Base-by-base conservation (phyloP, 2,113 vertebrate species). In the Salvator merianae region DNA sequence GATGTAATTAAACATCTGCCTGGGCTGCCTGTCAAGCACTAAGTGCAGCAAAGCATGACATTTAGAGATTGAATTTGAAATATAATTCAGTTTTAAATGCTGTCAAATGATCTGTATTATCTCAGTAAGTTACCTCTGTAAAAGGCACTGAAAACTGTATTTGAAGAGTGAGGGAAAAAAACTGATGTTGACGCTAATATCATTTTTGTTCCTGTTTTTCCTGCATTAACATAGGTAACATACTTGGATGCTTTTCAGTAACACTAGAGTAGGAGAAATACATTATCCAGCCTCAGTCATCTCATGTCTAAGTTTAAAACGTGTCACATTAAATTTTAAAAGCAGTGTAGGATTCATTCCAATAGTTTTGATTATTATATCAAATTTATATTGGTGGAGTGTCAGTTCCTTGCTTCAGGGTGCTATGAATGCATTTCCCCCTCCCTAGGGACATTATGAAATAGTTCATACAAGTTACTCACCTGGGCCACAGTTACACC, bases 1-100 rank as follows among this genome's bases (percentile, higher is more conserved):
- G 69, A 43, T 74, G 53, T 82, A 73, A 82, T 82, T 63, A 74
- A 82, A 82, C 55, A 82, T 73, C 55, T 74, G 30, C 34, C 30
- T 47, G 22, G 75, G n/a, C 43, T 71, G 47, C 20, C 40, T 76
- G 40, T 83, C 72, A 66, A 65, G n/a, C 40, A 69, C 20, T 32
- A 43, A 84, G 70, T 59, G 75, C 66, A 43, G 34, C 50, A 84
- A 84, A 43, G 20, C 36, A 38, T 40, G 66, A 84, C 38, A 77
- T 77, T 24, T 55, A 77, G 1, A 24, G 63, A 66, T 55, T 84
- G 40, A 69, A 77, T 77, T n/a, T 77, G 32, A 84, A 84, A 69
- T 53, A 24, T 50, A 84, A 59, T 69, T 68, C 26, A 77, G 55
- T 77, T 66, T 84, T 69, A 75, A 69, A 28, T 30, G 43, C 62